Evolutionary conservation across 1,140 invertebrate genomes (phyloP).

Genomic region (Trachelipus rathkii): DNA sequence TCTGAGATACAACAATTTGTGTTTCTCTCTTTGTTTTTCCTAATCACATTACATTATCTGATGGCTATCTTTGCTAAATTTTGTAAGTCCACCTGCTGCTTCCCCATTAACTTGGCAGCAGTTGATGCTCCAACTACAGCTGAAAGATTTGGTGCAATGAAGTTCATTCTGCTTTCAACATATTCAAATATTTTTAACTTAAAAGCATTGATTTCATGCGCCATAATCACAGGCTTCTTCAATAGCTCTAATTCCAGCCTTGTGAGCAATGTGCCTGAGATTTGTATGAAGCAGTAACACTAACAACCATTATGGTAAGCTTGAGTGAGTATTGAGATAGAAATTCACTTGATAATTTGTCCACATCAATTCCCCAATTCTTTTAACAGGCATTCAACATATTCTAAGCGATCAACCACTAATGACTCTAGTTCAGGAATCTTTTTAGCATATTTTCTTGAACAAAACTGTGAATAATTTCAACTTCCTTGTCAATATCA

Average conservation of each 20-base stretch:
- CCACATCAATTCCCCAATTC: conserved; percentile 73
- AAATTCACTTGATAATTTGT: conserved; percentile 91
- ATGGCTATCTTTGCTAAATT: conserved; percentile 94
- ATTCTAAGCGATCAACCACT: conserved; percentile 87
- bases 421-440: conserved; percentile 97
- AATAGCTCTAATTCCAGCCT: conserved; percentile 78
- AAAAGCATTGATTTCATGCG: conserved; percentile 80
- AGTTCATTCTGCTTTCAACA: conserved; percentile 97
- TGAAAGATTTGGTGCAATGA: conserved; percentile 97
- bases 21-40: conserved; percentile 90
- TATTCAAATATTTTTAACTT: conserved; percentile 93
- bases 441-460: conserved; percentile 95
- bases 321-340: conserved; percentile 91
- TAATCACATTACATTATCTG: conserved; percentile 88
- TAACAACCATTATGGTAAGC: conserved; percentile 99
- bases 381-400: no score
- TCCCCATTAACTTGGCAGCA: conserved; percentile 95
- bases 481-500: conserved; percentile 93
- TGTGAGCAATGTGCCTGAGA: conserved; percentile 88
- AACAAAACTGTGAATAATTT: conserved; percentile 90
- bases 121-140: conserved; percentile 93
- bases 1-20: conserved; percentile 89
- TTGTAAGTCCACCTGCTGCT: conserved; percentile 94
- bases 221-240: conserved; percentile 96
- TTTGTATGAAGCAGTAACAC: conserved; percentile 90